phyloP scores from a whole-genome alignment of 1,140 invertebrate species.

The Drosophila takahashii region DNA sequence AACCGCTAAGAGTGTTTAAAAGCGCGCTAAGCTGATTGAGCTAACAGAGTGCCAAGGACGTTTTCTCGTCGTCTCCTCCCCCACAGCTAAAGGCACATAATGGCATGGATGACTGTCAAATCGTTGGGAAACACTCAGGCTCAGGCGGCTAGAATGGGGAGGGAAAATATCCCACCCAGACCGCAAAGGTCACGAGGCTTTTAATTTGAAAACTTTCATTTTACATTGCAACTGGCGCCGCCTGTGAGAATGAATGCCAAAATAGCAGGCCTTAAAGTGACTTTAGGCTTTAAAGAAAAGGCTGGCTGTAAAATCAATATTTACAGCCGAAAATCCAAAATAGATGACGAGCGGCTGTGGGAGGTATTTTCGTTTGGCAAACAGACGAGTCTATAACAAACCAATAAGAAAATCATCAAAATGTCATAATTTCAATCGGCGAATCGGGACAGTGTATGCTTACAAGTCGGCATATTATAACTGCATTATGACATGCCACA shows the following conservation, averaged over 20 bases:
- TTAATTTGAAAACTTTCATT: slow-evolving; percentile 60
- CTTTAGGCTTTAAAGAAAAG: slow-evolving; percentile 16
- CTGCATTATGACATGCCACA: slow-evolving; percentile 82
- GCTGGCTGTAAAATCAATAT: slow-evolving; percentile 27
- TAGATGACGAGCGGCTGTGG: slow-evolving; percentile 17
- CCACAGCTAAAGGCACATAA: slow-evolving; percentile 24
- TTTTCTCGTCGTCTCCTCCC: slow-evolving; percentile 2
- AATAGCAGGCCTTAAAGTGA: slow-evolving; percentile 29
- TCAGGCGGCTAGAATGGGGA: background rate
- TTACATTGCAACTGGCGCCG: slow-evolving; percentile 12
- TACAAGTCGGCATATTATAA: slow-evolving; percentile 65
- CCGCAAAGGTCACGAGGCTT: slow-evolving; percentile 52
- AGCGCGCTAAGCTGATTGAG: slow-evolving; percentile 52
- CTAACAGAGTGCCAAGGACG: slow-evolving; percentile 39
- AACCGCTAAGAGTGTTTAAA: slow-evolving; percentile 38
- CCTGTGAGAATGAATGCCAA: slow-evolving; percentile 2
- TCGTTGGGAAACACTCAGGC: slow-evolving; percentile 15
- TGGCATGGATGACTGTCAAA: slow-evolving; percentile 47
- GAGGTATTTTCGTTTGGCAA: slow-evolving; percentile 14
- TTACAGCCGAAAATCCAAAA: slow-evolving; percentile 23
- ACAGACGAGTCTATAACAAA: slow-evolving; percentile 65
- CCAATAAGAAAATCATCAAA: slow-evolving; percentile 84
- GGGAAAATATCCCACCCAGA: background rate
- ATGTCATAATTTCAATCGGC: slow-evolving; percentile 83
- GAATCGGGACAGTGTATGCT: slow-evolving; percentile 24